Evolutionary conservation across 2,888 invertebrate genomes (phyloP).

Genomic region (Corbicula japonica): DNA sequence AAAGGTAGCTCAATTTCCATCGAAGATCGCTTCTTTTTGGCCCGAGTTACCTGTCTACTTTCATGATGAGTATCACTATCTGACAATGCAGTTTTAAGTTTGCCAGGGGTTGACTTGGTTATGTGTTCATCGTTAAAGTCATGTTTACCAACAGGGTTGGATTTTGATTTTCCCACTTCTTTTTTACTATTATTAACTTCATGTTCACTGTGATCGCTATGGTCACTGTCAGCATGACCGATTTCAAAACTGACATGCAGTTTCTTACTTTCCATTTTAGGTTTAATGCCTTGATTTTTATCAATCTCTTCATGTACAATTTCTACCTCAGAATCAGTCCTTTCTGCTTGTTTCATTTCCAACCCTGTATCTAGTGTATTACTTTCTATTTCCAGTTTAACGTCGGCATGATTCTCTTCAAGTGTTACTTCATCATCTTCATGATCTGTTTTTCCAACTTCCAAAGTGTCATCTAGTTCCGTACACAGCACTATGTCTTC

Average conservation of each 20-base stretch:
- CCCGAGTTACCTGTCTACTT: not conserved
- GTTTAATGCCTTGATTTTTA: not conserved
- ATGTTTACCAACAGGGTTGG: not conserved
- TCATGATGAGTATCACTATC: not conserved
- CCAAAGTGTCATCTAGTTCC: too few species aligned
- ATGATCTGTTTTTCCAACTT: not conserved
- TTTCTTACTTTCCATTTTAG: not conserved
- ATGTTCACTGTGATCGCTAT: not conserved
- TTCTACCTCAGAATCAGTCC: slow-evolving; percentile 8
- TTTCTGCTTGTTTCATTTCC: not conserved
- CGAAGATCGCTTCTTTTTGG: not conserved
- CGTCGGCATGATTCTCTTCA: not conserved
- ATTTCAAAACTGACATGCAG: not conserved
- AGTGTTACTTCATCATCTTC: not conserved
- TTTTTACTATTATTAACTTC: not conserved
- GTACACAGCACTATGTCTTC: too few species aligned
- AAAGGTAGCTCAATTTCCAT: not conserved
- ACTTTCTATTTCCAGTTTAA: not conserved
- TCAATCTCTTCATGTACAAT: not conserved
- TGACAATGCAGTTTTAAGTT: not conserved
- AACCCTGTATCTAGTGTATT: not conserved
- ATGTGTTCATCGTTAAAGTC: not conserved
- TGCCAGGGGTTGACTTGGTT: not conserved
- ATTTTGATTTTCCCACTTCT: not conserved
- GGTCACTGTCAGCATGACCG: not conserved